Base-by-base conservation (phyloP, 1,140 invertebrate genomes). In the Pachypsylla venusta region DNA sequence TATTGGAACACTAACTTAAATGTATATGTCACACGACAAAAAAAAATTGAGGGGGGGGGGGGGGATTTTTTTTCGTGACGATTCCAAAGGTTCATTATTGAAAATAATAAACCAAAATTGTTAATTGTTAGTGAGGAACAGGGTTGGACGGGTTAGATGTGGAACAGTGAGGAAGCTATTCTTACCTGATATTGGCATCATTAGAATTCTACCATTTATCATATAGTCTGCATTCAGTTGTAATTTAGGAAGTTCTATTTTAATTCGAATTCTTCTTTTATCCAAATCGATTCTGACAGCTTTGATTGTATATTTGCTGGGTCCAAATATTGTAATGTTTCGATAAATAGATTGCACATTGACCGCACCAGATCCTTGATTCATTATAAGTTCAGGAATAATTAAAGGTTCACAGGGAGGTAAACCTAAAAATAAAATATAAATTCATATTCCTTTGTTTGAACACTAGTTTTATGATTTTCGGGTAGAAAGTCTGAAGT, bases 331-430 rank as follows among this genome's bases (percentile, higher is more conserved):
- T 61, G 75, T 71, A 48, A 83, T 77, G 61, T 82, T 74, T 1
- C 66, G 74, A 65, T 78, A 83, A 13, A 67, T 75, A 1, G 81
- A 80, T 24, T 70, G 74, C 1, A 83, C 69, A n/a, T 74, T 71
- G 16, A 83, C 75, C 1, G 80, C 72, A 2, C 80, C 81, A 10
- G 74, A 65, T 3, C 75, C 73, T 65, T 83, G 81, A 62, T 76
- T 74, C 27, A 83, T 74, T 2, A 76, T 69, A 10, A 84, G 67
- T 53, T 77, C 69, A 1, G 78, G 75, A 0, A 84, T 71, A 0
- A 69, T 28, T n/a, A 83, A 68, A 0, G 82, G 81, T 63, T 84
- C 81, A 59, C 77, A 81, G 1, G 77, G 69, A 3, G 81, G 81
- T 28, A 84, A 22, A 48, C 42, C 42, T 48, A 22, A n/a, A 7